phyloP scores from a whole-genome alignment of 2,888 invertebrate genomes.

The Brachyptera risi region DNA sequence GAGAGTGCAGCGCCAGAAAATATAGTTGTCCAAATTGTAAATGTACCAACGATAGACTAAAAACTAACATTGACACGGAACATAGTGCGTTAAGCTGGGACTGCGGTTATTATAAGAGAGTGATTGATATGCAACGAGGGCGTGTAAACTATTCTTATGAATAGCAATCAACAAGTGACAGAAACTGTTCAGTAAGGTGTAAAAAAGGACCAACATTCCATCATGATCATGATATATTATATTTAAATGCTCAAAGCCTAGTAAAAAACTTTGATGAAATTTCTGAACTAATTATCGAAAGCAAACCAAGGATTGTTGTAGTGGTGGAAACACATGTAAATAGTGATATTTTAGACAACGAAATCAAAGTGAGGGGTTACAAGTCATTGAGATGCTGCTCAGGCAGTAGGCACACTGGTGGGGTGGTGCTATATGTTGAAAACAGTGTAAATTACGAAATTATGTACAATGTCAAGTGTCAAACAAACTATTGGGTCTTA shows the following conservation, averaged over 20 bases:
- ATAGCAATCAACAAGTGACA: not conserved
- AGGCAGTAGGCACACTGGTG: slow-evolving; percentile 29
- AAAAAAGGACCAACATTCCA: not conserved
- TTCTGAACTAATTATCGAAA: slow-evolving; percentile 13
- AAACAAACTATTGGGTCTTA: not conserved
- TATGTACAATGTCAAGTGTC: not conserved
- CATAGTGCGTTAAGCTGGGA: not conserved
- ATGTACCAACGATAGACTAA: not conserved
- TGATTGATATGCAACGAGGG: not conserved
- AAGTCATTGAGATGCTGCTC: slow-evolving; percentile 27
- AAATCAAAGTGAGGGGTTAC: slow-evolving; percentile 28
- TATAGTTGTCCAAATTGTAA: not conserved
- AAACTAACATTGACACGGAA: not conserved
- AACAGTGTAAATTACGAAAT: slow-evolving; percentile 16
- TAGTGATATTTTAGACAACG: slow-evolving; percentile 17
- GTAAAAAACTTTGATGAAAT: slow-evolving; percentile 19
- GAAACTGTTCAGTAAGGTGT: too few relatives aligned
- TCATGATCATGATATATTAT: not conserved
- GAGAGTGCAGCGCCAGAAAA: not conserved
- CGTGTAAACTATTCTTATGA: not conserved
- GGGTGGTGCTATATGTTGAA: slow-evolving; percentile 26
- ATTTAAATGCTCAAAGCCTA: slow-evolving; percentile 23
- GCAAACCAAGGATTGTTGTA: slow-evolving; percentile 23
- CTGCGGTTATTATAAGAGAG: not conserved
- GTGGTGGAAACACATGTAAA: slow-evolving; percentile 29